Percentiles rank a stretch among this genome's conserved stretches.
These are phyloP conservation scores for Petrocephalus schoutedeni DNA, from an alignment of 2,797 vertebrate species.

Conservation along the genomic window DNA sequence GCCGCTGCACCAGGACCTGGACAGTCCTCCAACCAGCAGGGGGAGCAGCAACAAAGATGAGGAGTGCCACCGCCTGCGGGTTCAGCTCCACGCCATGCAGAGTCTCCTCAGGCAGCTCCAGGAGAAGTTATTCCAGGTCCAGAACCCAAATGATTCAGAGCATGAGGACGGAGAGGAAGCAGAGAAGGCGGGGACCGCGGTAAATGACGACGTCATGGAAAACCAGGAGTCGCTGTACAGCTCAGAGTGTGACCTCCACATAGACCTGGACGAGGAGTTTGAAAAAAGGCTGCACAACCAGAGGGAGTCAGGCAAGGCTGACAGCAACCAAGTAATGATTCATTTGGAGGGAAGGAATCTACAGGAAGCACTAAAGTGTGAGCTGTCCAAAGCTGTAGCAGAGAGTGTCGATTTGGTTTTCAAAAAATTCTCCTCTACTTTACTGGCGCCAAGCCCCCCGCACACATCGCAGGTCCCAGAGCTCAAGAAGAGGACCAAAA, in stretches of 20 bases:
- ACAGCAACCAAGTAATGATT: slow-evolving; percentile 36
- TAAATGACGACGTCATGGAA: slow-evolving; percentile 31
- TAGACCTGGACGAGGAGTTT: slow-evolving; percentile 31
- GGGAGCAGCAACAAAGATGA: slow-evolving; percentile 53
- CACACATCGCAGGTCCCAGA: slow-evolving; percentile 41
- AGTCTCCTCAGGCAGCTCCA: slow-evolving; percentile 75
- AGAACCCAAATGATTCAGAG: slow-evolving; percentile 54
- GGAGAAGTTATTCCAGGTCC: slow-evolving; percentile 73
- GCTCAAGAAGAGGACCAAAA: slow-evolving; percentile 50
- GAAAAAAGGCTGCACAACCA: slow-evolving; percentile 37
- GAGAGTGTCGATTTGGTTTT: slow-evolving; percentile 78
- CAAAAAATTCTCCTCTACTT: slow-evolving; percentile 59
- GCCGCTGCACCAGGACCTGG: slow-evolving; percentile 69
- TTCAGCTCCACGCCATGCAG: slow-evolving; percentile 81
- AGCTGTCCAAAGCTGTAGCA: slow-evolving; percentile 70
- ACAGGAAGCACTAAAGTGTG: slow-evolving; percentile 73
- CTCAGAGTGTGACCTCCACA: slow-evolving; percentile 15
- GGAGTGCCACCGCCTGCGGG: slow-evolving; percentile 72
- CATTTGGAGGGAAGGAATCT: slow-evolving; percentile 57
- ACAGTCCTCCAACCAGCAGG: slow-evolving; percentile 24
- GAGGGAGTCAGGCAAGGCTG: slow-evolving; percentile 44
- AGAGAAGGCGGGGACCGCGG: background rate
- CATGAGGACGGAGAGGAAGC: slow-evolving; percentile 42
- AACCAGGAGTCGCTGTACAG: slow-evolving; percentile 31
- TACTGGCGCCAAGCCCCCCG: slow-evolving; percentile 52